A percentile compares a stretch with the other conserved stretches of the same genome.
Evolutionary conservation across 1,140 invertebrate genomes (phyloP).

Genomic region (Orchesella cincta): DNA sequence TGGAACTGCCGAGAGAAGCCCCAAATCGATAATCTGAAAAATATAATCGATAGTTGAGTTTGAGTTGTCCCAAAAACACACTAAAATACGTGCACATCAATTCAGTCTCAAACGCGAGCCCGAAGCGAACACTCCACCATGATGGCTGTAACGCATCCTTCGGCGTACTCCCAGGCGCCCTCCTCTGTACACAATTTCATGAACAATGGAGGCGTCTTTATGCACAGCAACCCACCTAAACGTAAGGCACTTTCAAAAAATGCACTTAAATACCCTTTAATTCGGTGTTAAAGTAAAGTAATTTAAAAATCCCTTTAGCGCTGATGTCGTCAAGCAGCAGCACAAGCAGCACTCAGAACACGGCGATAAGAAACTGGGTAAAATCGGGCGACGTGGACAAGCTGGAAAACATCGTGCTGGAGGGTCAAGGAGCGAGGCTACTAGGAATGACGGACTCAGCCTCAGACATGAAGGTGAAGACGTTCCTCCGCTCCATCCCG

Average conservation of each 20-base stretch:
- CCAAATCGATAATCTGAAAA: no score
- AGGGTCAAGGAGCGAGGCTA: conserved; percentile 73
- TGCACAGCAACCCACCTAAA: conserved; percentile 10
- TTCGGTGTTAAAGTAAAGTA: no score
- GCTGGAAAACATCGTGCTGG: conserved; percentile 73
- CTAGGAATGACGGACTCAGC: conserved; percentile 57
- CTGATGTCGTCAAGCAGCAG: not conserved
- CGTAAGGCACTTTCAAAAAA: no score
- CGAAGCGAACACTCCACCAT: not conserved
- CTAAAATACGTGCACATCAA: no score
- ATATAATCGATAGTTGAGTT: not conserved
- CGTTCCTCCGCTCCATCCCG: conserved; percentile 69
- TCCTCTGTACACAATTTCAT: not conserved
- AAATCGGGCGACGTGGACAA: conserved; percentile 69
- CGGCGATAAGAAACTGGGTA: conserved; percentile 31
- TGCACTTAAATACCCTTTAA: no score
- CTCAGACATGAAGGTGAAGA: conserved; percentile 53
- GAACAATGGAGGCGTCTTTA: not conserved
- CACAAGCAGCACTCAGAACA: not conserved
- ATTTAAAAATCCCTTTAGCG: no score
- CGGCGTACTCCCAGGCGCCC: not conserved
- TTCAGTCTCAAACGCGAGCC: no score
- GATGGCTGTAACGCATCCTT: conserved; percentile 19
- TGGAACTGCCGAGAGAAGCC: no score
- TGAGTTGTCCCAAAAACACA: no score